Base-by-base conservation (phyloP, 1,140 invertebrate species). In the Cheumatopsyche charites region DNA sequence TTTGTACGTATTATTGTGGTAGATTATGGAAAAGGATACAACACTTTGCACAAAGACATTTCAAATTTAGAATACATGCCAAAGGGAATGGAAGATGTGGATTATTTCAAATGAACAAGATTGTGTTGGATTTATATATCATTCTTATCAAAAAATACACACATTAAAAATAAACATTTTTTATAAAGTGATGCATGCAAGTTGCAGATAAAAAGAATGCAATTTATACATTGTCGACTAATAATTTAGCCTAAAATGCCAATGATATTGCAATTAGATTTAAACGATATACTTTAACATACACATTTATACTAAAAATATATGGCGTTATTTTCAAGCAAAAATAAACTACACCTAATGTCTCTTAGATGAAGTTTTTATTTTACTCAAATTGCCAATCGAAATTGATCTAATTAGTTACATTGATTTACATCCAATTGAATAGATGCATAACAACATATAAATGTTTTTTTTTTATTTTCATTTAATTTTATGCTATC, bases 21-120 rank as follows among this genome's bases (percentile, higher is more conserved):
- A 91, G 90, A 87, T 70, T 90, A 90, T 80, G 87, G 86, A 19
- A 86, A 86, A 82, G 86, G 85, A 15, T 90, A 90, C 71, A 90
- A 90, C 76, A 83, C 83, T 74, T 74, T 67, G 13, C 81, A 88
- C 65, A 86, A 86, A 76, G 81, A 87, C 58, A 80, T 81, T 67
- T 88, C 87, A 19, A 85, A 85, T 65, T 77, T 88, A 1, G 84
- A 77, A 43, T 92, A 91, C 80, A 86, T 92, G 84, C 91, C 91
- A 1, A 86, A 90, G 76, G 90, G 87, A 75, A 80, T 91, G 74
- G 87, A 90, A 79, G 66, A 88, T 79, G 76, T 88, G 0, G 80
- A 88, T 78, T 92, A 21, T 58, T 58, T 58, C 9, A 58, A 58
- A 58, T 58, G 55, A 58, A 58, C 55, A 58, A 19, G 21, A 23